Conservation (phyloP, 2,888 invertebrate genomes). For the Phaonia tiefii region DNA sequence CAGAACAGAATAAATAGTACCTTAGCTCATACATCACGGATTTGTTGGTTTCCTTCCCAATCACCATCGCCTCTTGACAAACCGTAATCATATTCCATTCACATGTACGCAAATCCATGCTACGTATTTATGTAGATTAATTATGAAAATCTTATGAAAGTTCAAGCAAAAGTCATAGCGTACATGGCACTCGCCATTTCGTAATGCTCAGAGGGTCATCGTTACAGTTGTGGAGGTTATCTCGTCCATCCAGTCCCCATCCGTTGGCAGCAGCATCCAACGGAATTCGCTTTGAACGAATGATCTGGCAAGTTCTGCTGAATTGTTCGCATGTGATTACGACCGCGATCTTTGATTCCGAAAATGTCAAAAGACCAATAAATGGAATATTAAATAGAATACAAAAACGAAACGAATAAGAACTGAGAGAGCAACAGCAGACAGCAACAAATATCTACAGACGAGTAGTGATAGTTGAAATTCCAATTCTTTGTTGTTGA, state of each 20-base stretch:
- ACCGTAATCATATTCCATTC: too few species aligned
- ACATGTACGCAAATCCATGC: too few species aligned
- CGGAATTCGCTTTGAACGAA: neutral
- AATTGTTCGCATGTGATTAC: slow-evolving; percentile 69
- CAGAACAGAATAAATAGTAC: too few species aligned
- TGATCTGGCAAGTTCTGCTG: slow-evolving; percentile 14
- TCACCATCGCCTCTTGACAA: too few species aligned
- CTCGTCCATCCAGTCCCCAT: neutral
- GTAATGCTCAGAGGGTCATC: slow-evolving; percentile 23
- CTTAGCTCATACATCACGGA: too few species aligned
- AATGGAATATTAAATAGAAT: slow-evolving; percentile 68
- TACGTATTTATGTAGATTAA: slow-evolving; percentile 13
- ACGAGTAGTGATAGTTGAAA: neutral
- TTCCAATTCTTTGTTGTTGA: neutral
- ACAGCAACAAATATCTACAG: neutral
- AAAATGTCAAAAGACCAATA: slow-evolving; percentile 75
- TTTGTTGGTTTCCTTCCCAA: too few species aligned
- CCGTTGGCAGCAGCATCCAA: slow-evolving; percentile 7
- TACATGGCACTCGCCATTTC: neutral
- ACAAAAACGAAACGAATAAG: slow-evolving; percentile 45
- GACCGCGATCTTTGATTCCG: slow-evolving; percentile 77
- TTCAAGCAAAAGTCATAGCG: slow-evolving; percentile 13
- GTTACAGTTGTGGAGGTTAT: slow-evolving; percentile 25
- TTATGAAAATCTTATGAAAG: slow-evolving; percentile 23
- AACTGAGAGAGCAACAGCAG: neutral